A percentile compares a stretch with the other conserved stretches of the same genome.
phyloP scores from a whole-genome alignment of 2,113 vertebrate species.

The Peromyscus polionotus region DNA sequence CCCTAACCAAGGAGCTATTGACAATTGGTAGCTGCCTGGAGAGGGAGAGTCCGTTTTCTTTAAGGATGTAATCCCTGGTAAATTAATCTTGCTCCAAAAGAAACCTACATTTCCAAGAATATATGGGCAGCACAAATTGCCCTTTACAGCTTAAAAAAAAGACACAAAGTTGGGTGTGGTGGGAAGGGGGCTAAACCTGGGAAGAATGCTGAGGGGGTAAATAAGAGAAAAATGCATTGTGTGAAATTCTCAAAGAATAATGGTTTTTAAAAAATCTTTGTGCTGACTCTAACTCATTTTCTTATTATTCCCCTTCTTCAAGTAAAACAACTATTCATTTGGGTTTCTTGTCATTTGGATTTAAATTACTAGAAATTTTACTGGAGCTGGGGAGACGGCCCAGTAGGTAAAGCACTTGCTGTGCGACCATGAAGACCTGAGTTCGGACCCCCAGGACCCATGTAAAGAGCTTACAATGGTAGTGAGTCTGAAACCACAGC shows the following conservation, averaged over 20 bases:
- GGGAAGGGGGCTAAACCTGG: not conserved
- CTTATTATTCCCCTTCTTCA: conserved; percentile 44
- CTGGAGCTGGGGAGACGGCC: not conserved
- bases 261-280: not conserved
- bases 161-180: not conserved
- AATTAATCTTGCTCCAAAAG: not conserved
- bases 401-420: not conserved
- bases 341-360: conserved; percentile 6
- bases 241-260: not conserved
- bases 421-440: not conserved
- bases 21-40: not conserved
- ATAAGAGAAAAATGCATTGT: not conserved
- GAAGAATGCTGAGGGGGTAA: not conserved
- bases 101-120: not conserved
- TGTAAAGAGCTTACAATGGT: not conserved
- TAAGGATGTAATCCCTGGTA: not conserved
- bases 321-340: conserved; percentile 26
- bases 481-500: not conserved
- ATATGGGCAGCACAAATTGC: not conserved
- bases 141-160: not conserved
- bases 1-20: not conserved
- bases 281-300: conserved; percentile 37
- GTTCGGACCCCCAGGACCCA: not conserved
- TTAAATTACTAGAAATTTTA: conserved; percentile 3
- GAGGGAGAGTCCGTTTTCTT: not conserved